These are phyloP conservation scores for Gymnocheta viridis DNA, from an alignment of 2,888 invertebrate genomes.

Conservation along the genomic window DNA sequence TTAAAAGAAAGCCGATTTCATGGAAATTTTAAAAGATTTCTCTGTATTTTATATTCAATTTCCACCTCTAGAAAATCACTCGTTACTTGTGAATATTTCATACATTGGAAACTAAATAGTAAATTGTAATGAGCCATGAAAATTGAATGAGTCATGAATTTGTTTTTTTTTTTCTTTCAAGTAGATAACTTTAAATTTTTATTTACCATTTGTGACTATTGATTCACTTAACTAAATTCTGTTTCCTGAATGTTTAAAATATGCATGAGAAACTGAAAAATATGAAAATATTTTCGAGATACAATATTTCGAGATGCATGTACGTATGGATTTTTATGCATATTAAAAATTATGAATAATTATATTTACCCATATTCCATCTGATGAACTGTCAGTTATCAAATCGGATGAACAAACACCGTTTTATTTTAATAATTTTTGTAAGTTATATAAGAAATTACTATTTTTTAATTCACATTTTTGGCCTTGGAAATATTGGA, in stretches of 20 bases:
- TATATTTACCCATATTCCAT: constrained; percentile 69
- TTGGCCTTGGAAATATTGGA: neutral
- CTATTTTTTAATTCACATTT: constrained; percentile 24
- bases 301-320: neutral
- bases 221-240: neutral
- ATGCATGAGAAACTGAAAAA: neutral
- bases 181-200: too few relatives aligned
- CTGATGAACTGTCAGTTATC: constrained; percentile 46
- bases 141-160: too few relatives aligned
- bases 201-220: neutral
- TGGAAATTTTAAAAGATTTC: too few relatives aligned
- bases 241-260: neutral
- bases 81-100: too few relatives aligned
- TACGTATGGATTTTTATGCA: neutral
- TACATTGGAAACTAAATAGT: too few relatives aligned
- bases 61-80: too few relatives aligned
- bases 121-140: too few relatives aligned
- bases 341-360: neutral
- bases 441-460: neutral
- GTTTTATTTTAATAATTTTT: neutral
- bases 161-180: too few relatives aligned
- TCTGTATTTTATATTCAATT: too few relatives aligned
- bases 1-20: too few relatives aligned
- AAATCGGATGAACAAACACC: constrained; percentile 17
- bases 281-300: neutral